Percentiles rank a stretch among this genome's conserved stretches.
These are phyloP conservation scores for Pachyramphus minor DNA, from an alignment of 2,113 vertebrate genomes.

Conservation along the genomic window DNA sequence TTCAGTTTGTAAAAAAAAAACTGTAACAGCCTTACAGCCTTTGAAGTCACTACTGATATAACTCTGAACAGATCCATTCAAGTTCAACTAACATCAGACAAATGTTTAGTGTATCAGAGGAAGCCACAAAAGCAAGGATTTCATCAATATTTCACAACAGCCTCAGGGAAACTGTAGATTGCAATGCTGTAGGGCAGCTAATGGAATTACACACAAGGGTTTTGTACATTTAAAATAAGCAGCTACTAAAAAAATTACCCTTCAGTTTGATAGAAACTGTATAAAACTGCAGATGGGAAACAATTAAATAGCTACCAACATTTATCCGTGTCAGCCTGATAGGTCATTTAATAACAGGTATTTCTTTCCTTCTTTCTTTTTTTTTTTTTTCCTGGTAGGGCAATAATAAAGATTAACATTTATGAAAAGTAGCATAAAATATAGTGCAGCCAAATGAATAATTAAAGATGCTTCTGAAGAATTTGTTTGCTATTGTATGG, in stretches of 20 bases:
- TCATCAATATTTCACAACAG: slow-evolving; percentile 99
- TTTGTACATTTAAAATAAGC: slow-evolving; percentile 97
- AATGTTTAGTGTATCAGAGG: slow-evolving; percentile 85
- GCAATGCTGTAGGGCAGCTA: slow-evolving; percentile 91
- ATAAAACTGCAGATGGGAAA: slow-evolving; percentile 79
- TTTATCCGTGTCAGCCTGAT: slow-evolving; percentile 71
- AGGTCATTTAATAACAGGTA: slow-evolving; percentile 80
- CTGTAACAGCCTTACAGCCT: slow-evolving; percentile 69
- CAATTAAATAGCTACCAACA: slow-evolving; percentile 75
- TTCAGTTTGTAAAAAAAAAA: slow-evolving; percentile 70
- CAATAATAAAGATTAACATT: slow-evolving; percentile 82
- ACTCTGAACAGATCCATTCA: slow-evolving; percentile 80
- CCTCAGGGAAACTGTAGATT: slow-evolving; percentile 94
- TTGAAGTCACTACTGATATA: slow-evolving; percentile 79
- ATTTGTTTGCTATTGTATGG: slow-evolving; percentile 70
- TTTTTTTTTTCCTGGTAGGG: slow-evolving; percentile 11
- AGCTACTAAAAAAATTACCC: slow-evolving; percentile 81
- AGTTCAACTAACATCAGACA: slow-evolving; percentile 84
- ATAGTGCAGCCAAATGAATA: slow-evolving; percentile 76
- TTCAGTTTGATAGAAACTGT: slow-evolving; percentile 82
- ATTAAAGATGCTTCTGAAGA: slow-evolving; percentile 78
- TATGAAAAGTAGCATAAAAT: slow-evolving; percentile 78
- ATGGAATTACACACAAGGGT: slow-evolving; percentile 96
- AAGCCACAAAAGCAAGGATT: slow-evolving; percentile 83
- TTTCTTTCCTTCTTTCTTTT: slow-evolving; percentile 32